A percentile compares a stretch with the other conserved stretches of the same genome.
Conservation (phyloP, 2,888 invertebrate genomes). For the Philereme transversata region DNA sequence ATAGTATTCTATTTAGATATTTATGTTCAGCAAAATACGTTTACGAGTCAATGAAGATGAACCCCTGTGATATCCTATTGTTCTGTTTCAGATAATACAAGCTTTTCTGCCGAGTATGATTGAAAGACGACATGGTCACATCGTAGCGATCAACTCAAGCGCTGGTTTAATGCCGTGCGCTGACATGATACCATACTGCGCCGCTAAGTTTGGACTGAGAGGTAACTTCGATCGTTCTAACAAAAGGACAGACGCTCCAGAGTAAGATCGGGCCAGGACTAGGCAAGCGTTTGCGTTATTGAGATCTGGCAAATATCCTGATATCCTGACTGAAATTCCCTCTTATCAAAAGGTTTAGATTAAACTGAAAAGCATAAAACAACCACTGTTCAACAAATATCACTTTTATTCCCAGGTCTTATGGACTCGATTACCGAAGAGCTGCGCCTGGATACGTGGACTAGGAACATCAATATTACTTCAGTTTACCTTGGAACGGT, state of each 20-base stretch:
- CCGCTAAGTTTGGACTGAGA: constrained; percentile 74
- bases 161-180: constrained; percentile 70
- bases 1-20: too few species aligned
- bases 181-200: constrained; percentile 74
- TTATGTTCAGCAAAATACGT: too few species aligned
- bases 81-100: constrained; percentile 64
- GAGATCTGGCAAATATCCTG: too few species aligned
- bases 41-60: too few species aligned
- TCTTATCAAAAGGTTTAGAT: too few species aligned
- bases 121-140: constrained; percentile 72
- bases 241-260: neutral
- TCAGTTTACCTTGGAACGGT: constrained; percentile 72
- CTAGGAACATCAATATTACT: constrained; percentile 71
- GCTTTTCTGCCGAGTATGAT: constrained; percentile 76
- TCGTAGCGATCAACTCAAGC: constrained; percentile 75
- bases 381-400: neutral
- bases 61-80: neutral
- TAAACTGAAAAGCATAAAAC: neutral
- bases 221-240: constrained; percentile 47
- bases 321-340: too few species aligned
- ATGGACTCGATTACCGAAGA: constrained; percentile 77
- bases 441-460: constrained; percentile 70
- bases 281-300: too few species aligned
- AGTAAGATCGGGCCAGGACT: too few species aligned
- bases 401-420: constrained; percentile 51